A percentile compares a stretch with the other conserved stretches of the same genome.
phyloP scores from a whole-genome alignment of 2,113 vertebrate species.

The Anguilla japonica region DNA sequence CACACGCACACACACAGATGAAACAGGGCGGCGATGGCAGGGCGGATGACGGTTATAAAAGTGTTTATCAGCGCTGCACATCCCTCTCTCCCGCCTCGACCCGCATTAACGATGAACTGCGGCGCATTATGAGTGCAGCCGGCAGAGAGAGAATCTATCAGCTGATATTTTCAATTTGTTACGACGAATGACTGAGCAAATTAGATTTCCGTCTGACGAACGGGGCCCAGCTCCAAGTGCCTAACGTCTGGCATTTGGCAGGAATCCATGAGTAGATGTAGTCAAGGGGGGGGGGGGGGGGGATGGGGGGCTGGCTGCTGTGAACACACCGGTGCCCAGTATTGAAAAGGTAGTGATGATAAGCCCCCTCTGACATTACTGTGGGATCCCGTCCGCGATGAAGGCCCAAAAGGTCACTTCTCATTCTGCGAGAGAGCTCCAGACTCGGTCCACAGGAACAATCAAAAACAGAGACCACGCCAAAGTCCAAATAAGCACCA shows the following conservation, averaged over 20 bases:
- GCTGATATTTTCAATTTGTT: constrained; percentile 75
- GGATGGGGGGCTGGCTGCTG: too few species aligned
- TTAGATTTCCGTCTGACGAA: constrained; percentile 80
- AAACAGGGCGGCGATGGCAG: constrained; percentile 74
- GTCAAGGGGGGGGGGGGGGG: too few species aligned
- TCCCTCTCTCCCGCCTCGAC: constrained; percentile 35
- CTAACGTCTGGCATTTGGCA: constrained; percentile 81
- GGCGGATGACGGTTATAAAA: constrained; percentile 68
- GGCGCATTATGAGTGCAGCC: background rate
- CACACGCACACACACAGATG: constrained; percentile 55
- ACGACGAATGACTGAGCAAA: constrained; percentile 80
- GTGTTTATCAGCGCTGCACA: constrained; percentile 64
- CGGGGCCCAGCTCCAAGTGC: constrained; percentile 80
- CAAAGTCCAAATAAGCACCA: too few species aligned
- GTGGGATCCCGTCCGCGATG: background rate
- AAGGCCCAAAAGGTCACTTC: background rate
- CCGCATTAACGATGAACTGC: constrained; percentile 59
- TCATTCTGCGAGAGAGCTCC: background rate
- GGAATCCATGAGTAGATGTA: constrained; percentile 70
- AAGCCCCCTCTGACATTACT: too few species aligned
- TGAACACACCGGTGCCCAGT: too few species aligned
- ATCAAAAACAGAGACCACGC: too few species aligned
- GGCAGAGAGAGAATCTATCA: constrained; percentile 66
- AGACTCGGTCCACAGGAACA: background rate
- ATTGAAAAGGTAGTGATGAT: too few species aligned